phyloP scores from a whole-genome alignment of 2,888 invertebrate genomes.

The Pteria penguin region DNA sequence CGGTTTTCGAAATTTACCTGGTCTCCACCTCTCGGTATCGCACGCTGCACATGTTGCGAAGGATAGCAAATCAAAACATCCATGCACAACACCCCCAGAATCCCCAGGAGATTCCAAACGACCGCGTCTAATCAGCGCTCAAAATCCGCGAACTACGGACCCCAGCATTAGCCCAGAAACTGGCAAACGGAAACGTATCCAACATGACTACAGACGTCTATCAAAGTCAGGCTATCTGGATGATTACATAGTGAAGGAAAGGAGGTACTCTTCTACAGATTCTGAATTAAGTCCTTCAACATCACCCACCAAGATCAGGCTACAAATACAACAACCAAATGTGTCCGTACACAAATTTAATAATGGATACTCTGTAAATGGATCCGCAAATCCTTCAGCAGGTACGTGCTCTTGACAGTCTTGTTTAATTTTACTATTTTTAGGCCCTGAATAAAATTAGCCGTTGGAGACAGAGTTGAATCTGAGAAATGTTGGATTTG shows the following conservation, averaged over 20 bases:
- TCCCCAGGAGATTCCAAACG: constrained; percentile 60
- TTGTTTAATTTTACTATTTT: neutral
- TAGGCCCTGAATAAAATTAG: no score
- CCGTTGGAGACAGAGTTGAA: no score
- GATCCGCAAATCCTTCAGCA: constrained; percentile 5
- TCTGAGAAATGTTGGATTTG: no score
- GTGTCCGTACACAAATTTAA: no score
- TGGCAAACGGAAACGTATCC: constrained; percentile 73
- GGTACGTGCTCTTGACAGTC: neutral
- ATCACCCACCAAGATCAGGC: constrained; percentile 46
- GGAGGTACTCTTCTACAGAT: constrained; percentile 68
- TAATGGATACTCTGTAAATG: constrained; percentile 18
- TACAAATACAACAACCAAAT: neutral
- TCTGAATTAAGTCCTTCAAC: constrained; percentile 64
- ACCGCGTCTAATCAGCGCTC: constrained; percentile 55
- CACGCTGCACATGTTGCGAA: constrained; percentile 43
- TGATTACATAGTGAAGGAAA: constrained; percentile 74
- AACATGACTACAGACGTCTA: constrained; percentile 78
- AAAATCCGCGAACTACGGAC: constrained; percentile 44
- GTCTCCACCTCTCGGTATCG: constrained; percentile 60
- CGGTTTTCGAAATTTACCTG: constrained; percentile 67
- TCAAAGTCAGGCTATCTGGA: constrained; percentile 79
- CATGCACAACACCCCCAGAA: constrained; percentile 3
- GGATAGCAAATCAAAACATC: constrained; percentile 25
- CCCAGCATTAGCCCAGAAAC: constrained; percentile 69